Base-by-base conservation (phyloP, 2,113 vertebrate species). In the Aspiorhynchus laticeps region DNA sequence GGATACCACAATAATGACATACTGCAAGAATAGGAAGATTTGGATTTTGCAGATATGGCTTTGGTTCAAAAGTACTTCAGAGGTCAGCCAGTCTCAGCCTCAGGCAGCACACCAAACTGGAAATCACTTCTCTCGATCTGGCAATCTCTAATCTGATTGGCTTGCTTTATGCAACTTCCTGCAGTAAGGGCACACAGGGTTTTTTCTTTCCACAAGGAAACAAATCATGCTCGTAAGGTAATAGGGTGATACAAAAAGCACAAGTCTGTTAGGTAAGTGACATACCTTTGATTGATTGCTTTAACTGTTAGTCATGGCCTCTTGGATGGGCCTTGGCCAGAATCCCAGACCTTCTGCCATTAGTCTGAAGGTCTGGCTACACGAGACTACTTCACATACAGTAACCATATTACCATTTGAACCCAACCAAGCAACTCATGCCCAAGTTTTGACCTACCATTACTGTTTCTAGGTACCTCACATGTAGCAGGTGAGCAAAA, bases 81-180 rank as follows among this genome's bases (percentile, higher is more conserved):
- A 77, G 74, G 26, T 77, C 14, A 31, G 43, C 46, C 43, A 48
- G n/a, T 17, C 74, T 24, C 74, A 48, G 15, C 76, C 51, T 36
- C 41, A 46, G 41, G 46, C 6, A 73, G 19, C 69, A 24, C 36
- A 73, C 36, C 36, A 41, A 12, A 73, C 69, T 41, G 36, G 36
- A 73, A 73, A 73, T 73, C 21, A 41, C 21, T 73, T 41, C n/a
- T 41, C 69, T 41, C 36, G 24, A 41, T 73, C 69, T 12, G n/a
- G 73, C 73, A 76, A 15, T 28, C 24, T 76, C 24, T 76, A 76
- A 76, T 76, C 73, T 76, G 73, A 76, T 17, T 28, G n/a, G n/a
- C 41, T 46, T n/a, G 73, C 73, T 43, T 76, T 9, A 26, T 7
- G n/a, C 12, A 43, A 74, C 71, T 74, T 74, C 71, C 71, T 74